Evolutionary conservation across 2,113 vertebrate species (phyloP), one percentile per base, ranked within the genome.

Genomic region (Heterocephalus glaber): DNA sequence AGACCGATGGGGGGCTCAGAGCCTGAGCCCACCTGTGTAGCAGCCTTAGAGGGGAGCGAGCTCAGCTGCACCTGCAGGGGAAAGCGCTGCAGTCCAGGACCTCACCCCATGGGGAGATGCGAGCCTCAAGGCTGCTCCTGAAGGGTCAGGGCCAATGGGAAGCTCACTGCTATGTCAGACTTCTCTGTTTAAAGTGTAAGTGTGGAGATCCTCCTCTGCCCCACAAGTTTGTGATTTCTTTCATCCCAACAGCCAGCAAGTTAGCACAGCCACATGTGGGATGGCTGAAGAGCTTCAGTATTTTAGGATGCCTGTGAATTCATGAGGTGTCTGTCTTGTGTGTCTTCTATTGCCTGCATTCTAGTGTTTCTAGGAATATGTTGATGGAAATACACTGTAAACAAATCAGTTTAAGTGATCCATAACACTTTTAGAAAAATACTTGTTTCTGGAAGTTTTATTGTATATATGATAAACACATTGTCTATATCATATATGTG

Each of bases 221-320:
- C 30, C 6, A 13, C 22, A 92, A 63, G 16, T 26, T 89, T 33
- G 19, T 44, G 24, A n/a, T 70, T 84, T 80, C 4, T 82, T 88
- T 61, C 11, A 61, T 66, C 26, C 30, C 70, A 58, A 19, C 49
- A 65, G 49, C 3, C 49, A 80, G 47, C 0, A 10, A 28, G 22
- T 2, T 17, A 58, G 65, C 52, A 52, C 28, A 85, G 41, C 74
- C 30, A 58, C 7, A 74, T 14, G 10, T 3, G 80, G 28, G 49
- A 38, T 22, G 26, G 1, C 63, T 60, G n/a, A 7, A 77, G 14
- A 22, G 1, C 74, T 79, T 88, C 52, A 66, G 1, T 70, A 61
- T 35, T 87, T 95, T 87, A 60, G 38, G 38, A 89, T 86, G 35
- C 44, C 65, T 88, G 22, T 60, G 33, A 95, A 86, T 38, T 90